Evolutionary conservation across 2,797 vertebrate species (phyloP), one percentile per base, ranked within the genome.

Genomic region (Cirrhinus mrigala): DNA sequence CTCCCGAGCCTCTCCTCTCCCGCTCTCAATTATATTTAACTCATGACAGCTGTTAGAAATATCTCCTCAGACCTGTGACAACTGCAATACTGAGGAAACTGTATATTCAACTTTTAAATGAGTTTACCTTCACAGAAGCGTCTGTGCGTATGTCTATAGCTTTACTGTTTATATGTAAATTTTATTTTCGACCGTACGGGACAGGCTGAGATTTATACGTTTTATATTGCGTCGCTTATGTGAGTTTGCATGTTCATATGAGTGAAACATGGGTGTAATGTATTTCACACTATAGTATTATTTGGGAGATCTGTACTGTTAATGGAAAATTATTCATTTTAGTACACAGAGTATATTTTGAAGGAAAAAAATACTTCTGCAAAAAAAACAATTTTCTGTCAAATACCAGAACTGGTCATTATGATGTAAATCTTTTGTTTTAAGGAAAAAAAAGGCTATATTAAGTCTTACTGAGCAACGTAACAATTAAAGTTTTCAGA

Each of bases 11-110:
- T 56, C 83, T 75, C 46, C 87, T 85, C 73, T 87, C 85, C 83
- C 90, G 87, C 89, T 79, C 89, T 79, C 83, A 87, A 80, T 87
- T 87, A 87, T 73, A 79, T 87, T 89, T 88, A 88, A 84, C 83
- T 84, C 81, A 82, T 85, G 89, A 90, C 89, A 90, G 88, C 87
- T 86, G 88, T 86, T 85, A 81, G 86, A 87, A 84, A 77, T 86
- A 84, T 87, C 79, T 87, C 69, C 70, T 87, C 83, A 85, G 85
- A 85, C 62, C 81, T 66, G 81, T 87, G 88, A 89, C 89, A 88
- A 87, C 56, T 82, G 78, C 88, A 89, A 87, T 87, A 73, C 58
- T 81, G 86, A 86, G 81, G 77, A 89, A 89, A 82, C 79, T 71
- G n/a, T 85, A 78, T 83, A 71, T 86, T 81, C 60, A 81, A 83